Evolutionary conservation across 2,888 invertebrate species (phyloP).

Genomic region (Antheraea yamamai): DNA sequence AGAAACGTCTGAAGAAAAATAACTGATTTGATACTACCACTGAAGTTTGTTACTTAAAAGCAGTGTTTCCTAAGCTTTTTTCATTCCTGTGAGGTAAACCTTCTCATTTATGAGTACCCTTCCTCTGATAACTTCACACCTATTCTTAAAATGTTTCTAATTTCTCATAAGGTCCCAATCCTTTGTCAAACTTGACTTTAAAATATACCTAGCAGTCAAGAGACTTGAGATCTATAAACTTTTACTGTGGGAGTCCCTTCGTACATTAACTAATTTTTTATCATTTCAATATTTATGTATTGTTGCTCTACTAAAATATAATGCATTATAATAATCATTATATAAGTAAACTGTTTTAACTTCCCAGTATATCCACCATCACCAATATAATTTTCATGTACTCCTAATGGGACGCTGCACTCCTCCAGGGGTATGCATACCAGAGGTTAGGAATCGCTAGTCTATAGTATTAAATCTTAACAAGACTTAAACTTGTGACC

Average conservation of each 20-base stretch:
- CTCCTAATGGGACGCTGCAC: not conserved
- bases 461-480: not conserved
- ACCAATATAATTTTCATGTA: not conserved
- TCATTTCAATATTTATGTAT: no score
- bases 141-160: no score
- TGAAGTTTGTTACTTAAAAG: not conserved
- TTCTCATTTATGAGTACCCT: no score
- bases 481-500: not conserved
- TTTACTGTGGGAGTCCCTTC: no score
- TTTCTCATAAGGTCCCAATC: no score
- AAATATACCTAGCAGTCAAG: no score
- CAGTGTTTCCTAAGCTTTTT: not conserved
- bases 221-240: no score
- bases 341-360: not conserved
- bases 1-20: not conserved
- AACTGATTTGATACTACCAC: not conserved
- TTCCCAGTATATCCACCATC: not conserved
- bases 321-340: not conserved
- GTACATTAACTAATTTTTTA: no score
- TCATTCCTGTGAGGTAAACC: no score
- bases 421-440: not conserved
- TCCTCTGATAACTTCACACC: not conserved
- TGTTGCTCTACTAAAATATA: no score
- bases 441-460: not conserved
- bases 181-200: no score